phyloP scores from a whole-genome alignment of 2,888 invertebrate genomes.

The Ectemnius continuus region DNA sequence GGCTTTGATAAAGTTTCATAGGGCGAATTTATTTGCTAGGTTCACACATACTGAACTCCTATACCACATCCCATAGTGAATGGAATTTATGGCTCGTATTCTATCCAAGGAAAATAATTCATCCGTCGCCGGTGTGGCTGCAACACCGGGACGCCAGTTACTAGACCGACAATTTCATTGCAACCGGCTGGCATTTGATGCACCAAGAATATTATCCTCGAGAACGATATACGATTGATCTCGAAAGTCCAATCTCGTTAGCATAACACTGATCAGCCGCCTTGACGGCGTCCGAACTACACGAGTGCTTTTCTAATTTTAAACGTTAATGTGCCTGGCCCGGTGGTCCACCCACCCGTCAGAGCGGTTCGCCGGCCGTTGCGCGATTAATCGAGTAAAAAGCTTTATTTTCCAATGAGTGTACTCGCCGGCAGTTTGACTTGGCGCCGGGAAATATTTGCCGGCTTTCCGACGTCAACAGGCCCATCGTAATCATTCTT shows the following conservation, averaged over 20 bases:
- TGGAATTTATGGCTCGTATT: constrained; percentile 1
- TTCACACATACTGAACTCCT: neutral
- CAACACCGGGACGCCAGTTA: neutral
- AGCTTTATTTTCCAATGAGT: neutral
- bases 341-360: constrained; percentile 13
- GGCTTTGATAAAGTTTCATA: neutral
- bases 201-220: neutral
- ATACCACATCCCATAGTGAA: neutral
- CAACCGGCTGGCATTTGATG: neutral
- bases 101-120: neutral
- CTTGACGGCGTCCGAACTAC: neutral
- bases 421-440: no score
- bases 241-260: neutral
- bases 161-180: no score
- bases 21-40: neutral
- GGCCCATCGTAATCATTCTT: no score
- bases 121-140: neutral
- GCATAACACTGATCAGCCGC: neutral
- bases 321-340: constrained; percentile 35
- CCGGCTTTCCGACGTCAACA: no score
- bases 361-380: neutral
- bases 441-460: no score
- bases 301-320: constrained; percentile 55
- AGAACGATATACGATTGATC: constrained; percentile 27
- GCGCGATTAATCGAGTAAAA: neutral